A percentile compares a stretch with the other conserved stretches of the same genome.
Conservation (phyloP, 30 jellyfish, hydroid and myxozoan species). For the Sanderia malayensis region DNA sequence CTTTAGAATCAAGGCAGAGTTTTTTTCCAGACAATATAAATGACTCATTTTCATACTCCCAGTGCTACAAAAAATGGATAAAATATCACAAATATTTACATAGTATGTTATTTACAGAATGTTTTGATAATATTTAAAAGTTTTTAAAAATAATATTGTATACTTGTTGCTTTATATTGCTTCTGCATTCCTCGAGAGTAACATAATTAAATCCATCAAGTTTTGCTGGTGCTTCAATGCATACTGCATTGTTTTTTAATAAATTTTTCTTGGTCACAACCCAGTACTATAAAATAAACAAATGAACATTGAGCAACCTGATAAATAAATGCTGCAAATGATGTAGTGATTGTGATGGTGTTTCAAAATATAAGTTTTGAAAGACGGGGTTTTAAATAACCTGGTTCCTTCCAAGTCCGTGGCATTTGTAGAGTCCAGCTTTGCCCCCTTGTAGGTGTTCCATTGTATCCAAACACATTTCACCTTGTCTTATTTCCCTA, state of each 20-base stretch:
- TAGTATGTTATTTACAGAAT: too few relatives aligned
- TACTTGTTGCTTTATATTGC: conserved; percentile 41
- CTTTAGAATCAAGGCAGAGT: conserved; percentile 34
- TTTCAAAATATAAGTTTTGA: too few relatives aligned
- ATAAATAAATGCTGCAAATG: not conserved
- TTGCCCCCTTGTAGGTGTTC: conserved; percentile 38
- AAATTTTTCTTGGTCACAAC: conserved; percentile 19
- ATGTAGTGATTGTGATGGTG: not conserved
- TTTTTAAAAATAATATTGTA: too few relatives aligned
- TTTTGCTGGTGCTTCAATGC: conserved; percentile 49
- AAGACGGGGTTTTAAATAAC: conserved; percentile 7
- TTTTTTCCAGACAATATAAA: conserved; percentile 15
- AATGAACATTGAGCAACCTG: too few relatives aligned
- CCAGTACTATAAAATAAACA: conserved; percentile 34
- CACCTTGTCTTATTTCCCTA: conserved; percentile 63
- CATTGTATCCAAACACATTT: conserved; percentile 72
- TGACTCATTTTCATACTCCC: conserved; percentile 23
- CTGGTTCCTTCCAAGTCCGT: conserved; percentile 85
- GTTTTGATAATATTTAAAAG: too few relatives aligned
- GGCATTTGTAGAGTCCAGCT: conserved; percentile 72
- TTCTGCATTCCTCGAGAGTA: conserved; percentile 14
- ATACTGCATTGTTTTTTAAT: conserved; percentile 31
- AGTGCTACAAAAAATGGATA: too few relatives aligned
- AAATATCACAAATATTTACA: too few relatives aligned
- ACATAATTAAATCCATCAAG: conserved; percentile 15